A percentile compares a stretch with the other conserved stretches of the same genome.
These are phyloP conservation scores for Troides helena DNA, from an alignment of 2,888 invertebrate species.

Conservation along the genomic window DNA sequence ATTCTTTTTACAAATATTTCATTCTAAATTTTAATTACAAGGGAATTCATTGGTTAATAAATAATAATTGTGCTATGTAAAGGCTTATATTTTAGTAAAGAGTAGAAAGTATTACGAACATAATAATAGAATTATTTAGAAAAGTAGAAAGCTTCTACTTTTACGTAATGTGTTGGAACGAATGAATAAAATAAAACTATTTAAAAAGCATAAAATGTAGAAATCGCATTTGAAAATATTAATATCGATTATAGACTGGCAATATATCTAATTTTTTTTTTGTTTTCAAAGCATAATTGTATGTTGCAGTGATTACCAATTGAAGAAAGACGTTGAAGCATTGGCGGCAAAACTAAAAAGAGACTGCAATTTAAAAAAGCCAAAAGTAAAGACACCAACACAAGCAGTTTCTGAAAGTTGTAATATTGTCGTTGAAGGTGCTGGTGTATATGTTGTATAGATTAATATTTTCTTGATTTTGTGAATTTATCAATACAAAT, in stretches of 20 bases:
- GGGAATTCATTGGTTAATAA: background rate
- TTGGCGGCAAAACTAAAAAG: constrained; percentile 53
- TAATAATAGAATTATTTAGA: no score
- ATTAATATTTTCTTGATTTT: background rate
- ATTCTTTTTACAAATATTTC: background rate
- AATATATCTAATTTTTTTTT: background rate
- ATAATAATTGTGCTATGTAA: no score
- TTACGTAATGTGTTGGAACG: no score
- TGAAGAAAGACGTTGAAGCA: constrained; percentile 52
- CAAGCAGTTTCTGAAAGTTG: constrained; percentile 51
- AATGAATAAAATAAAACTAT: no score
- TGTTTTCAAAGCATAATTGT: background rate
- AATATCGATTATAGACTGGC: background rate
- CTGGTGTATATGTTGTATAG: constrained; percentile 59
- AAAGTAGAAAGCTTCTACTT: no score
- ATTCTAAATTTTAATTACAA: background rate
- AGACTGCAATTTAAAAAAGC: constrained; percentile 44
- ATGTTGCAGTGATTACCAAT: constrained; percentile 52
- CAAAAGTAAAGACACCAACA: constrained; percentile 32
- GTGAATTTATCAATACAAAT: background rate
- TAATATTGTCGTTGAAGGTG: constrained; percentile 56
- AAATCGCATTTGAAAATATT: background rate
- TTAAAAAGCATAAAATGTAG: background rate
- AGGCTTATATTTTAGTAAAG: no score
- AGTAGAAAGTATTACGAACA: no score